Conservation (phyloP, 2,113 vertebrate genomes). For the Xenopus tropicalis region DNA sequence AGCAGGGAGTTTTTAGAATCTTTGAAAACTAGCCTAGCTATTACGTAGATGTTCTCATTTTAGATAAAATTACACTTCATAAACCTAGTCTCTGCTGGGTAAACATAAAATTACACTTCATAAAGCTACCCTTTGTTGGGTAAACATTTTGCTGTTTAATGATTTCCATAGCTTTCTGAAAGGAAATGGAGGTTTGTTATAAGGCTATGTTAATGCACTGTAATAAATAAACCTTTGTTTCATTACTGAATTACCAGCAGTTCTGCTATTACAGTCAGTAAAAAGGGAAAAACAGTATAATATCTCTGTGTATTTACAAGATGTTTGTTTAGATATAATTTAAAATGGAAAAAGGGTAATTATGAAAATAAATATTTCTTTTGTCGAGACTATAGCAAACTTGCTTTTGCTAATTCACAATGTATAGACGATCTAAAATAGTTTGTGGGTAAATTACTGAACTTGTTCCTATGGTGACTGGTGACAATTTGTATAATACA, state of each 20-base stretch:
- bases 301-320: no score
- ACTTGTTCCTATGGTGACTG: no score
- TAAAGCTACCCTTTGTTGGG: constrained; percentile 3
- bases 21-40: background rate
- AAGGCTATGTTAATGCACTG: background rate
- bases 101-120: background rate
- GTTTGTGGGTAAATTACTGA: no score
- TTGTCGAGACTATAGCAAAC: no score
- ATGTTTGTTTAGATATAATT: no score
- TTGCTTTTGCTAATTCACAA: no score
- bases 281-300: background rate
- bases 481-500: no score
- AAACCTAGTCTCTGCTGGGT: background rate
- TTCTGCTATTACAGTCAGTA: background rate
- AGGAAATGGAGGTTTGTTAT: constrained; percentile 1
- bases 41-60: background rate
- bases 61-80: background rate
- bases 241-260: background rate
- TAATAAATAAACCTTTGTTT: background rate
- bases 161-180: background rate
- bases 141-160: background rate
- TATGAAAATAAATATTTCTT: no score
- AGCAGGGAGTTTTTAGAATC: background rate
- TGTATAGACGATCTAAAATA: no score
- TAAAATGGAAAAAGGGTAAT: no score